Percentiles rank a stretch among this genome's conserved stretches.
These are phyloP conservation scores for Protosalanx chinensis DNA, from an alignment of 2,797 vertebrate species.

Conservation along the genomic window DNA sequence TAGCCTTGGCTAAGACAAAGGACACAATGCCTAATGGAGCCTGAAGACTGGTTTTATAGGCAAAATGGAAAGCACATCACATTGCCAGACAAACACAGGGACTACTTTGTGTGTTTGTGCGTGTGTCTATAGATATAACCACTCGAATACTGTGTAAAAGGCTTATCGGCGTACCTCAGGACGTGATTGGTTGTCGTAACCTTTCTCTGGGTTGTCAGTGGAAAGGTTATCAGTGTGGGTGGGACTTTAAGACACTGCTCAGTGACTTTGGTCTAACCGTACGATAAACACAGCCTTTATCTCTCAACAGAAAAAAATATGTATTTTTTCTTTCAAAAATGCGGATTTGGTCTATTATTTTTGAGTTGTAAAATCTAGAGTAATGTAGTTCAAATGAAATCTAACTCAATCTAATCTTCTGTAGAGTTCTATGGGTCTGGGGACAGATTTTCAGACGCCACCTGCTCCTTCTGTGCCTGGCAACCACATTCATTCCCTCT, in stretches of 20 bases:
- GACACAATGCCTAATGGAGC: conserved; percentile 35
- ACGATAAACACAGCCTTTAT: too few relatives aligned
- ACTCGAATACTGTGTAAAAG: background rate
- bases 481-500: conserved; percentile 29
- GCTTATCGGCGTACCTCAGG: conserved; percentile 49
- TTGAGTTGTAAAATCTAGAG: background rate
- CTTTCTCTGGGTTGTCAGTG: background rate
- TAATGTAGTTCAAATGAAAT: too few relatives aligned
- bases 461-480: conserved; percentile 28
- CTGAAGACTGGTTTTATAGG: conserved; percentile 14
- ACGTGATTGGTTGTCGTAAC: conserved; percentile 27
- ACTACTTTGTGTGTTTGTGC: background rate
- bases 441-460: conserved; percentile 13
- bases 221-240: background rate
- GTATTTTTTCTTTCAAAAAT: too few relatives aligned
- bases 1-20: conserved; percentile 60
- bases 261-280: background rate
- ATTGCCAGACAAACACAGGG: conserved; percentile 45
- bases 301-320: too few relatives aligned
- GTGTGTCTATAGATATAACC: background rate
- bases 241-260: background rate
- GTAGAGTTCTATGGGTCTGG: conserved; percentile 9
- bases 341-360: too few relatives aligned
- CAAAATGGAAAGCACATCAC: conserved; percentile 37
- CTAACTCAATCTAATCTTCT: conserved; percentile 2